These are phyloP conservation scores for Lagodon rhomboides DNA, from an alignment of 2,797 vertebrate genomes.

Conservation along the genomic window DNA sequence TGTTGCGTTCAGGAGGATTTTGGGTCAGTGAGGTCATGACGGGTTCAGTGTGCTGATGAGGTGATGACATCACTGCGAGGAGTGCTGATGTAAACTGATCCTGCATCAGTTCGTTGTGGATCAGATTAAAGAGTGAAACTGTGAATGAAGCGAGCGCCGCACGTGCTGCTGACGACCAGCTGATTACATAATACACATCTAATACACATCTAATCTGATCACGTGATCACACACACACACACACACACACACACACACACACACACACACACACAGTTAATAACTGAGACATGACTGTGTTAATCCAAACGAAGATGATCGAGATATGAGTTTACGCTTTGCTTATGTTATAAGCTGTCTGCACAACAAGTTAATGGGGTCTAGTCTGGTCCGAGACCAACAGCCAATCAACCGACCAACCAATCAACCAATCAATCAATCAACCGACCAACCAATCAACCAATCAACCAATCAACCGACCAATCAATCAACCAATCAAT, in stretches of 20 bases:
- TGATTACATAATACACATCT: slow-evolving; percentile 17
- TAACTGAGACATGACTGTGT: too few species aligned
- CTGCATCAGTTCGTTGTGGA: not conserved
- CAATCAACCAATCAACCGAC: too few species aligned
- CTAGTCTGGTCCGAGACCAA: too few species aligned
- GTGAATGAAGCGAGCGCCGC: slow-evolving; percentile 28
- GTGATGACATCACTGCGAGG: not conserved
- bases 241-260: slow-evolving; percentile 9
- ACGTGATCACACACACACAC: slow-evolving; percentile 23
- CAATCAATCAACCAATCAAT: too few species aligned
- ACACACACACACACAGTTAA: not conserved
- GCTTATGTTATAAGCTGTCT: too few species aligned
- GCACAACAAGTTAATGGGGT: too few species aligned
- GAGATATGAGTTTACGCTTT: too few species aligned
- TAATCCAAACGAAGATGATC: too few species aligned
- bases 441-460: too few species aligned
- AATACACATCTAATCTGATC: slow-evolving; percentile 33
- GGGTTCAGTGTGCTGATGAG: not conserved
- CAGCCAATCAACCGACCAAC: too few species aligned
- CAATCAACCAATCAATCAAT: too few species aligned
- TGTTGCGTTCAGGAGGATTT: slow-evolving; percentile 28
- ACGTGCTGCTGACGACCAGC: slow-evolving; percentile 49
- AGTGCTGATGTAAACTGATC: slow-evolving; percentile 20
- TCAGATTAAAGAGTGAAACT: slow-evolving; percentile 12
- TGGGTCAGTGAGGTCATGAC: not conserved